Conservation (phyloP, 1,140 invertebrate genomes). For the silkworm (Bombyx mori) region ASM3026992v2 NC_085128.1:5417001-5417500, state of each 20-base stretch:
- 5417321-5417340: constrained; percentile 35
- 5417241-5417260: not conserved
- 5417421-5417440: constrained; percentile 14
- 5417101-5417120: no score
- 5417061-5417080: no score
- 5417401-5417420: constrained; percentile 14
- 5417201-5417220: no score
- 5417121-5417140: no score
- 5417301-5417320: constrained; percentile 27
- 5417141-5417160: no score
- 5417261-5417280: constrained; percentile 11
- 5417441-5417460: constrained; percentile 33
- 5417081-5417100: no score
- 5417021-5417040: no score
- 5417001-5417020: no score
- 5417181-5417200: no score
- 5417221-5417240: no score
- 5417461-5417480: constrained; percentile 55
- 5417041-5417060: no score
- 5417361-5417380: constrained; percentile 28
- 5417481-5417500: constrained; percentile 25
- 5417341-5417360: constrained; percentile 28
- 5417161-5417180: no score
- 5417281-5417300: constrained; percentile 40
- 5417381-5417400: constrained; percentile 37